A percentile compares a stretch with the other conserved stretches of the same genome.
Conservation (phyloP, 2,113 vertebrate genomes). For the Rafetus swinhoei region DNA sequence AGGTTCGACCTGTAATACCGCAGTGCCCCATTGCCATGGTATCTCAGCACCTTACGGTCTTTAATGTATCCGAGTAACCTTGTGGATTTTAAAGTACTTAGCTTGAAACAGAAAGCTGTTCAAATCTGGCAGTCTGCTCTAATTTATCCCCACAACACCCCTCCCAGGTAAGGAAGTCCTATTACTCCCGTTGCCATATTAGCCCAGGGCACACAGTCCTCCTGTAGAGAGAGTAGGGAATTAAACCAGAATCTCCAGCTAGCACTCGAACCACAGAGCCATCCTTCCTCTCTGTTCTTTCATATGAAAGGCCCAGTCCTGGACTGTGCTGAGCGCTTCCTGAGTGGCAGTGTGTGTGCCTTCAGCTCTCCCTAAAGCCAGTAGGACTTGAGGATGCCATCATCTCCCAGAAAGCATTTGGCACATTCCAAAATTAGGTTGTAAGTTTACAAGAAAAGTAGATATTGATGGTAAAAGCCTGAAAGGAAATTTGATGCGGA, state of each 20-base stretch:
- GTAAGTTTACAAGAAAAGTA: neutral
- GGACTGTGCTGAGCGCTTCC: neutral
- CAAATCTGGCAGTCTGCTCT: neutral
- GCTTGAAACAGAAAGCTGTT: neutral
- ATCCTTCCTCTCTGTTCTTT: neutral
- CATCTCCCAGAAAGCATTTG: neutral
- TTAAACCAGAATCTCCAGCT: neutral
- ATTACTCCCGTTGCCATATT: neutral
- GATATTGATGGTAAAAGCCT: neutral
- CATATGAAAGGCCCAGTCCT: neutral
- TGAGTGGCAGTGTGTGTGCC: neutral
- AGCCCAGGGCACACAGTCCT: neutral
- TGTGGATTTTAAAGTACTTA: neutral
- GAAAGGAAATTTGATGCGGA: neutral
- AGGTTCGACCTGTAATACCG: neutral
- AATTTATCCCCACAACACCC: neutral
- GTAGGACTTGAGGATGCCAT: conserved; percentile 3
- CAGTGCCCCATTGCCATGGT: neutral
- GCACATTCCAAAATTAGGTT: neutral
- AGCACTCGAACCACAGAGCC: neutral
- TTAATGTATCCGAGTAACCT: neutral
- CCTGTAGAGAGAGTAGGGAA: neutral
- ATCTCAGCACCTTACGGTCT: neutral
- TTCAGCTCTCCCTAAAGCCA: neutral
- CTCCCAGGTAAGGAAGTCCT: neutral